Base-by-base conservation (phyloP, 2,113 vertebrate genomes). In the Seriola dumerili region DNA sequence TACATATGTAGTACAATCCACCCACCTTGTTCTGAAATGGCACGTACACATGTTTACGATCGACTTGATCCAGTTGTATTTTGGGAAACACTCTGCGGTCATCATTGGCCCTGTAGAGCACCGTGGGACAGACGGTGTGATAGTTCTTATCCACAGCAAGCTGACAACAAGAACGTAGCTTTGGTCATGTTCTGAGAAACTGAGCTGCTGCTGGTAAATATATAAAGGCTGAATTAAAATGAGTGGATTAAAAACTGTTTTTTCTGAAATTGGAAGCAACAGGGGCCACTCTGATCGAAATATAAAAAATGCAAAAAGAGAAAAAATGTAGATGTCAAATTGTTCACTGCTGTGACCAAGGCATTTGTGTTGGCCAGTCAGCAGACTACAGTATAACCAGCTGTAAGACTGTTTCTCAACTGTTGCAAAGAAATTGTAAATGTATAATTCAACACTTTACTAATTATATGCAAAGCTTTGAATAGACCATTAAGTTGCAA, bases 31-130 rank as follows among this genome's bases (percentile, higher is more conserved):
- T 97, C 50, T 61, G 86, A 58, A 97, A 93, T 21, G 95, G 92
- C 76, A 98, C 77, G 73, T 97, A 98, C 63, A 99, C 91, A 70
- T 97, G 96, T 81, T 92, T 95, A 2, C 44, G 85, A 91, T 97
- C 92, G 81, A 93, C 48, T 36, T 95, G 96, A 72, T 97, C 96
- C 87, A 97, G 95, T 44, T 93, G 85, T 34, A 99, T 95, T 88
- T 93, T 97, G 79, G 94, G 94, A 87, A 97, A 96, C 88, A 98
- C 54, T 3, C 91, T 52, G 4, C 88, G 95, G 89, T 98, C 96
- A 50, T 96, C 93, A 72, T 93, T 86, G 81, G 97, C 96, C 89
- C 96, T 95, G 70, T 96, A 96, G 67, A 99, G 94, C 78, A 97
- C 91, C 11, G 90, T 95, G 36, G 96, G 96, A 81, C 97, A 99